A percentile compares a stretch with the other conserved stretches of the same genome.
These are phyloP conservation scores for Drosophila repleta DNA, from an alignment of 1,140 invertebrate species.

Conservation along the genomic window DNA sequence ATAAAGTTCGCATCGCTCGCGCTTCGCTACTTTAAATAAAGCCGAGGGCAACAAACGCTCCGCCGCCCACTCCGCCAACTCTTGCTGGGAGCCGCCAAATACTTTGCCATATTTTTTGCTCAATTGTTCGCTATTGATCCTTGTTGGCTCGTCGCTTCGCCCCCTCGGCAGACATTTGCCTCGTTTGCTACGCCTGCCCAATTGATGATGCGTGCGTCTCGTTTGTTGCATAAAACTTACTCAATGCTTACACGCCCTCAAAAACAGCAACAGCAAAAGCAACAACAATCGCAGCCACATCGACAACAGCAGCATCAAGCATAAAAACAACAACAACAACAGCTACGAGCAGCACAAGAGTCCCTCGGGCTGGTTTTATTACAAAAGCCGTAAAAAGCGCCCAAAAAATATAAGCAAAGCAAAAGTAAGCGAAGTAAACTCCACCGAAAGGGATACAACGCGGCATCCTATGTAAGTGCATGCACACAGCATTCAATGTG, in stretches of 20 bases:
- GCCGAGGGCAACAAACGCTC: slow-evolving; percentile 38
- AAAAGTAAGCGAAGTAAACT: slow-evolving; percentile 49
- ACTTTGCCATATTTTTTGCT: slow-evolving; percentile 77
- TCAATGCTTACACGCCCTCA: slow-evolving; percentile 76
- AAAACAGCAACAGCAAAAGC: slow-evolving; percentile 32
- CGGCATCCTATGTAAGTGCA: slow-evolving; percentile 58
- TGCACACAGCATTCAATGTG: slow-evolving; percentile 15
- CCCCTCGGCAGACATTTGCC: slow-evolving; percentile 10
- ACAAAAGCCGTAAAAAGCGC: slow-evolving; percentile 70
- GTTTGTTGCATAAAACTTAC: slow-evolving; percentile 79
- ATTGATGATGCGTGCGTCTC: slow-evolving; percentile 67
- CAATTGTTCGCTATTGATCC: slow-evolving; percentile 68
- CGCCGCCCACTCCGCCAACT: background rate
- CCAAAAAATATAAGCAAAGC: slow-evolving; percentile 33
- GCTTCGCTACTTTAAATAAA: slow-evolving; percentile 76
- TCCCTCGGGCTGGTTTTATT: slow-evolving; percentile 75
- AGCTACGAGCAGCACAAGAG: slow-evolving; percentile 29
- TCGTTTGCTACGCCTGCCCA: slow-evolving; percentile 15
- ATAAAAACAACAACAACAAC: slow-evolving; percentile 35
- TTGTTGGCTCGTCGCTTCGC: slow-evolving; percentile 12
- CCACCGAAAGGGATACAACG: slow-evolving; percentile 61
- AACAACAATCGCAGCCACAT: slow-evolving; percentile 17
- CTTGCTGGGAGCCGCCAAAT: slow-evolving; percentile 52
- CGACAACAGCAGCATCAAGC: slow-evolving; percentile 13
- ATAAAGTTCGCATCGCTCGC: slow-evolving; percentile 71